These are phyloP conservation scores for Liparis tanakae DNA, from an alignment of 2,797 vertebrate species.

Conservation along the genomic window DNA sequence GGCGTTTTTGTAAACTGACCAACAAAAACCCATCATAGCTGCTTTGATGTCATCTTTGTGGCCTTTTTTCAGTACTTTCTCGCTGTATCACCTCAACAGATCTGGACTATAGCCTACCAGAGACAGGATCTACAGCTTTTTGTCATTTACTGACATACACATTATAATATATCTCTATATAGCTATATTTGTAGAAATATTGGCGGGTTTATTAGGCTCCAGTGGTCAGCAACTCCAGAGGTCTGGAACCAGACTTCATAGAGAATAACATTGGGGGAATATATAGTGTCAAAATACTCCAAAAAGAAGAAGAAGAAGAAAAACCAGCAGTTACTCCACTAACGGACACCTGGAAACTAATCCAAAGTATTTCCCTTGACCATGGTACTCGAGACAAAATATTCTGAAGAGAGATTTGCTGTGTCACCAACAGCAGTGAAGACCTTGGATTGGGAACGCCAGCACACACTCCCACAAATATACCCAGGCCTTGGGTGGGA, in stretches of 20 bases:
- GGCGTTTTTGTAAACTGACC: background rate
- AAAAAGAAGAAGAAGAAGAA: no score
- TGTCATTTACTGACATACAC: background rate
- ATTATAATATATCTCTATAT: background rate
- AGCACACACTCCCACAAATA: slow-evolving; percentile 26
- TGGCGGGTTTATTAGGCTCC: background rate
- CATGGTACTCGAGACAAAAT: slow-evolving; percentile 44
- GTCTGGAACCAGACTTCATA: background rate
- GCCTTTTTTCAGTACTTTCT: background rate
- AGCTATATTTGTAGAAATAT: background rate
- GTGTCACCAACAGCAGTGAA: slow-evolving; percentile 25
- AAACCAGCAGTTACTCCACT: background rate
- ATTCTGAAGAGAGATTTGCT: slow-evolving; percentile 23
- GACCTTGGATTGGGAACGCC: slow-evolving; percentile 40
- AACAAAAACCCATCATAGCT: background rate
- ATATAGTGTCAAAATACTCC: background rate
- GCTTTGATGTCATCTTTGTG: background rate
- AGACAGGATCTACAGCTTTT: background rate
- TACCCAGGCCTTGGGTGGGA: slow-evolving; percentile 54
- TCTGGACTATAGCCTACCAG: background rate
- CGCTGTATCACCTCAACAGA: background rate
- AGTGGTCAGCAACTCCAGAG: background rate
- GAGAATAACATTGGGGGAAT: background rate
- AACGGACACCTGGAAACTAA: background rate
- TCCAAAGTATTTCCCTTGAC: background rate